These are phyloP conservation scores for Microtus obscurus DNA, from an alignment of 2,797 vertebrate genomes.

Conservation along the genomic window DNA sequence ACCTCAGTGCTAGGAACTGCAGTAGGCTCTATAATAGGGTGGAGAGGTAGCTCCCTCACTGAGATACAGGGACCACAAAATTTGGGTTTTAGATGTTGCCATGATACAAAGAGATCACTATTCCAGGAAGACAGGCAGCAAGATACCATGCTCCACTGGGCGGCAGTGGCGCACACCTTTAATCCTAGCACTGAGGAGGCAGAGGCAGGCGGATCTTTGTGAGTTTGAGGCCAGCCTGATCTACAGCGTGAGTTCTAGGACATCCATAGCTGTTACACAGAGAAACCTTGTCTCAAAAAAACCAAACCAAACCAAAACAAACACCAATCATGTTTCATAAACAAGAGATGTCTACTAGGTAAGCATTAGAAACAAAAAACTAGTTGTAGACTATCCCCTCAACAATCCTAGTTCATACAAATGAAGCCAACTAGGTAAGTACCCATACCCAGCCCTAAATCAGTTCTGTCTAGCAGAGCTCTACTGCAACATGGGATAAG, in stretches of 20 bases:
- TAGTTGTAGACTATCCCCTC: conserved; percentile 53
- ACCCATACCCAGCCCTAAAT: conserved; percentile 31
- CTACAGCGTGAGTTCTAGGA: no score
- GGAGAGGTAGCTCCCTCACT: background rate
- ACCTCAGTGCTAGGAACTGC: background rate
- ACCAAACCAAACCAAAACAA: no score
- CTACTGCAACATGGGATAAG: conserved; percentile 55
- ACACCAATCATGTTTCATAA: background rate
- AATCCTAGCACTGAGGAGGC: no score
- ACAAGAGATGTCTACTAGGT: conserved; percentile 7
- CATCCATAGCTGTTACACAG: no score
- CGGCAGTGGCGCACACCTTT: no score
- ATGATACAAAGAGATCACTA: background rate
- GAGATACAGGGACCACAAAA: conserved; percentile 5
- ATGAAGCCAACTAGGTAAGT: background rate
- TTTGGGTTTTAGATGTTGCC: conserved; percentile 5
- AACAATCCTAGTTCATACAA: conserved; percentile 45
- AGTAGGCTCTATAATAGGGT: background rate
- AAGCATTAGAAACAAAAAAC: background rate
- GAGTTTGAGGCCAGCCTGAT: no score
- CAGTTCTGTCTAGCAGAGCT: conserved; percentile 51
- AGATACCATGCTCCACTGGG: background rate
- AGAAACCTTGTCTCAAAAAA: no score
- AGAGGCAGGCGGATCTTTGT: no score
- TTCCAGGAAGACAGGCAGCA: conserved; percentile 37